A percentile compares a stretch with the other conserved stretches of the same genome.
Conservation (phyloP, 2,888 invertebrate genomes). For the Arenicola marina region DNA sequence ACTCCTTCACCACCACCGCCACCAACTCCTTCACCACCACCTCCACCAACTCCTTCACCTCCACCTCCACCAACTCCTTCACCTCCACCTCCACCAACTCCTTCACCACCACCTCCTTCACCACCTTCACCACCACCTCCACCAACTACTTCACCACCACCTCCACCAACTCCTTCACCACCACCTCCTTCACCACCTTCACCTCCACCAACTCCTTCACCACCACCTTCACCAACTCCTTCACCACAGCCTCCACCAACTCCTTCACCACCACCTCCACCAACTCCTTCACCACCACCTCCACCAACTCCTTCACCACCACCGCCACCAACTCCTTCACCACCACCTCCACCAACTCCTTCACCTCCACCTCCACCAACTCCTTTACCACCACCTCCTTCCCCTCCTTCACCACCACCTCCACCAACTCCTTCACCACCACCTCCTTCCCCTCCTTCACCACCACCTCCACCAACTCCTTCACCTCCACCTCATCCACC, state of each 20-base stretch:
- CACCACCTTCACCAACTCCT: neutral
- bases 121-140: neutral
- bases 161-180: neutral
- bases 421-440: too few relatives aligned
- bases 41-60: neutral
- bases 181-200: neutral
- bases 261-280: neutral
- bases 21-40: neutral
- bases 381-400: neutral
- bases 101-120: neutral
- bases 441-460: too few relatives aligned
- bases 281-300: neutral
- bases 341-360: too few relatives aligned
- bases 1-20: neutral
- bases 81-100: neutral
- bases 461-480: too few relatives aligned
- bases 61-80: neutral
- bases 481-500: too few relatives aligned
- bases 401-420: too few relatives aligned
- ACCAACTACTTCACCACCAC: neutral
- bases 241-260: neutral
- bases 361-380: too few relatives aligned
- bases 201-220: neutral
- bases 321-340: too few relatives aligned
- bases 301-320: neutral